A percentile compares a stretch with the other conserved stretches of the same genome.
These are phyloP conservation scores for Macaria notata DNA, from an alignment of 2,888 invertebrate genomes.

Conservation along the genomic window DNA sequence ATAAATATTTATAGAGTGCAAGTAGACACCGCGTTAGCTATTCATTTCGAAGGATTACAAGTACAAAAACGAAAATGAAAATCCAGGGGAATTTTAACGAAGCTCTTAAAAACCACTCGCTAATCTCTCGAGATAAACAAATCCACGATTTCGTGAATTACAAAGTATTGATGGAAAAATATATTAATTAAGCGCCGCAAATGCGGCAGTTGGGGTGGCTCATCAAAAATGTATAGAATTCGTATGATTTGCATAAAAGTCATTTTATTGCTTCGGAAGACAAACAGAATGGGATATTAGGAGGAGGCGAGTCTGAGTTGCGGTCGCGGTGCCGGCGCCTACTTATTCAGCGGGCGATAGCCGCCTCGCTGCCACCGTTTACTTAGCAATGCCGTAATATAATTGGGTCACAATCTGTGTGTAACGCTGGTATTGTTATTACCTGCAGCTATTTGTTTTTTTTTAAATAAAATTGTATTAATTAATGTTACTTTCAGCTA, in stretches of 20 bases:
- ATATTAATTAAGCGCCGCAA: conserved; percentile 74
- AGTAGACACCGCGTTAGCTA: conserved; percentile 2
- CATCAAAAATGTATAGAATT: conserved; percentile 83
- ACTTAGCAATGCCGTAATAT: too few relatives aligned
- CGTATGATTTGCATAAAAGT: conserved; percentile 82
- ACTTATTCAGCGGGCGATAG: neutral
- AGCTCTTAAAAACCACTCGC: conserved; percentile 30
- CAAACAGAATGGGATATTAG: conserved; percentile 81
- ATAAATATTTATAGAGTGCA: too few relatives aligned
- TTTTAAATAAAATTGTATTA: too few relatives aligned
- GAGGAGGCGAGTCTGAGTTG: conserved; percentile 69
- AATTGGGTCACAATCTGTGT: too few relatives aligned
- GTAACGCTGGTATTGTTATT: too few relatives aligned
- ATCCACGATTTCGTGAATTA: conserved; percentile 53
- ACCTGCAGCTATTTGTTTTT: too few relatives aligned
- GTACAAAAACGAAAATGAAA: conserved; percentile 14
- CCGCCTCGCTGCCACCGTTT: too few relatives aligned
- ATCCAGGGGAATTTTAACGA: conserved; percentile 19
- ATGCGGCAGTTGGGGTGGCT: conserved; percentile 65
- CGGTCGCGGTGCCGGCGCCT: conserved; percentile 43
- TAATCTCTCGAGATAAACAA: conserved; percentile 44
- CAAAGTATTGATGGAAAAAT: conserved; percentile 74
- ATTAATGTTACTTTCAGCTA: too few relatives aligned
- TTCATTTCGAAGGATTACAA: conserved; percentile 13
- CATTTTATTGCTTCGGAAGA: conserved; percentile 82